Percentiles rank a stretch among this genome's conserved stretches.
Conservation (phyloP, 2,113 vertebrate genomes). For the Melanocharis versteri region DNA sequence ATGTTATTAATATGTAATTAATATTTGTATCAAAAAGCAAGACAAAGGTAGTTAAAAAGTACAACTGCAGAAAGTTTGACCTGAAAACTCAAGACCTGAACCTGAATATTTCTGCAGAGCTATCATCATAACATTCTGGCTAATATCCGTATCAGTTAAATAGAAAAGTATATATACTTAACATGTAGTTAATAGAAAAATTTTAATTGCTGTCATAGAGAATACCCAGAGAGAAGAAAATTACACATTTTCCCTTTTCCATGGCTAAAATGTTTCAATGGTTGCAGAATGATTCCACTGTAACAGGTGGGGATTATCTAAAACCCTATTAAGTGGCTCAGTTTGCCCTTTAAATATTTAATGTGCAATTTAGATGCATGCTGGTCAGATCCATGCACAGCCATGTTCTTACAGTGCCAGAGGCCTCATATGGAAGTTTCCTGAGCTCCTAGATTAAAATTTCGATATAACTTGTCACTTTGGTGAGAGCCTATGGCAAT, state of each 20-base stretch:
- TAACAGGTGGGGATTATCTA: not conserved
- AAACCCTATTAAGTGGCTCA: not conserved
- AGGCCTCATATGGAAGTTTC: not conserved
- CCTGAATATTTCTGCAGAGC: not conserved
- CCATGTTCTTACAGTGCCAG: not conserved
- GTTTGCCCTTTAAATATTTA: not conserved
- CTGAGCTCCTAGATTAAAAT: not conserved
- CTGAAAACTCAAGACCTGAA: not conserved
- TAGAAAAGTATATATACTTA: not conserved
- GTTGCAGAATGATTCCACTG: not conserved
- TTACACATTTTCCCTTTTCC: not conserved
- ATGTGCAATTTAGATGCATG: not conserved
- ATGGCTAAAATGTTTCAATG: not conserved
- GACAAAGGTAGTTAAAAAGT: not conserved
- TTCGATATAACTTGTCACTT: not conserved
- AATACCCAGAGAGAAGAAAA: not conserved
- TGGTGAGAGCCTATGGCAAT: not conserved
- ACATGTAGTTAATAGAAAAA: not conserved
- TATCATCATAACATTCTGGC: not conserved
- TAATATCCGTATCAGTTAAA: not conserved
- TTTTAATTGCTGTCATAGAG: not conserved
- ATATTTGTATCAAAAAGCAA: not conserved
- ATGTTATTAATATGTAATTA: not conserved
- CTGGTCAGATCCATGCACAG: not conserved
- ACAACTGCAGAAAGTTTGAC: not conserved